Base-by-base conservation (phyloP, 2,888 invertebrate species). In the Helleia helle region DNA sequence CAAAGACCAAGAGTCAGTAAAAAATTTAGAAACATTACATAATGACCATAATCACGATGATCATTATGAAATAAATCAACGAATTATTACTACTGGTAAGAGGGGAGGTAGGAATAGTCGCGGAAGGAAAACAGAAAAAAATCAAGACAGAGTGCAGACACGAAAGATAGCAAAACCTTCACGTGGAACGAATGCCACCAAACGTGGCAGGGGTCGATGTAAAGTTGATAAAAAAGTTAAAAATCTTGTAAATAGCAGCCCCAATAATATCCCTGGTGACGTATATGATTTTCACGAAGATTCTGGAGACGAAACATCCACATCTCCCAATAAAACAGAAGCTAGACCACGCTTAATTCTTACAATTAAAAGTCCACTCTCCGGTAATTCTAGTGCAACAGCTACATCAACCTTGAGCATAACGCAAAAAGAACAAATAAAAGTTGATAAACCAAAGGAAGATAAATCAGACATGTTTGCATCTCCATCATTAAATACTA, bases 221-320 rank as follows among this genome's bases (percentile, higher is more conserved):
- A 87, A 84, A 60, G 70, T 71, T 8, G 88, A 88, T 51, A 84
- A 88, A 49, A 88, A 87, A 66, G 59, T 76, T 1, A 80, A 80
- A 58, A 70, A 54, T 47, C 50, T 69, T 6, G 66, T 77, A 2
- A 86, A 81, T 57, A 80, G 77, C 6, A 89, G 84, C 50, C 86
- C 87, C 46, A 87, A 81, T 52, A 88, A 89, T 53, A 72, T 87
- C 36, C 87, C 90, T 0, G 90, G 92, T 6, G 96, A 96, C 61
- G 89, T 96, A 2, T 96, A 96, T 63, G 96, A 96, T 66, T 96
- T 96, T 65, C 91, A 93, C 52, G 96, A 96, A 62, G 96, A 96
- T 66, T 93, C 94, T 3, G 92, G 92, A 27, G 95, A 96, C 59
- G 93, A 93, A 60, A 86, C 81, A 8, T 66, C 81, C 24, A 61